Percentiles rank a stretch among this genome's conserved stretches.
These are phyloP conservation scores for Albula glossodonta DNA, from an alignment of 2,113 vertebrate genomes.

Conservation along the genomic window DNA sequence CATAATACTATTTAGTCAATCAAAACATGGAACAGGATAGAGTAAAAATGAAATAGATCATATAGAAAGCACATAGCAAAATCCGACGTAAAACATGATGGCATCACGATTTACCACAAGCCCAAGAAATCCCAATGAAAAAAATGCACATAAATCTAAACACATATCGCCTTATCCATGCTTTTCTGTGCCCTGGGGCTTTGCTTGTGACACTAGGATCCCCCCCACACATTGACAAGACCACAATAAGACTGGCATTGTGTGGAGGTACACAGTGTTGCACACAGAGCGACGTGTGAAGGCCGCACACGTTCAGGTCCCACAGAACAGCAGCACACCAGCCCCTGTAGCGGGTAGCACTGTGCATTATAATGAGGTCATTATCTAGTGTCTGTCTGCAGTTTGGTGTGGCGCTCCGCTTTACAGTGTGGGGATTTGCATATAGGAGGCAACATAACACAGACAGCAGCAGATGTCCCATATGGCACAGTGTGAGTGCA, in stretches of 20 bases:
- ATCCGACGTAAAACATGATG: background rate
- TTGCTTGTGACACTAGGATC: slow-evolving; percentile 62
- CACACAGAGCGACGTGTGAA: slow-evolving; percentile 74
- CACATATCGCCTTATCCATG: slow-evolving; percentile 51
- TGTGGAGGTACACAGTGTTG: slow-evolving; percentile 70
- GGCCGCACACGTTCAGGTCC: slow-evolving; percentile 71
- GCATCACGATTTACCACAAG: background rate
- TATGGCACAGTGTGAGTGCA: slow-evolving; percentile 66
- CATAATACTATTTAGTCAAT: background rate
- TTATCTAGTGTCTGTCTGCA: slow-evolving; percentile 66
- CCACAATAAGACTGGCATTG: slow-evolving; percentile 70
- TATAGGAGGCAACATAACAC: slow-evolving; percentile 60
- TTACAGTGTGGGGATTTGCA: slow-evolving; percentile 69
- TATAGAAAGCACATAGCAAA: background rate
- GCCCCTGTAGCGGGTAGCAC: slow-evolving; percentile 70
- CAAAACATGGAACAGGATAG: background rate
- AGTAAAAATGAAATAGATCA: background rate
- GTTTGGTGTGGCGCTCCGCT: slow-evolving; percentile 51
- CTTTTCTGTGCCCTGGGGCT: slow-evolving; percentile 53
- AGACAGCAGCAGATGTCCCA: slow-evolving; percentile 72
- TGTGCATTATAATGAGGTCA: slow-evolving; percentile 79
- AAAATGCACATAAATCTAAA: background rate
- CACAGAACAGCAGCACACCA: slow-evolving; percentile 68
- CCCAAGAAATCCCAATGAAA: background rate
- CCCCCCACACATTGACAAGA: slow-evolving; percentile 66